A percentile compares a stretch with the other conserved stretches of the same genome.
phyloP scores from a whole-genome alignment of 2,113 vertebrate species.

The Circaetus gallicus region DNA sequence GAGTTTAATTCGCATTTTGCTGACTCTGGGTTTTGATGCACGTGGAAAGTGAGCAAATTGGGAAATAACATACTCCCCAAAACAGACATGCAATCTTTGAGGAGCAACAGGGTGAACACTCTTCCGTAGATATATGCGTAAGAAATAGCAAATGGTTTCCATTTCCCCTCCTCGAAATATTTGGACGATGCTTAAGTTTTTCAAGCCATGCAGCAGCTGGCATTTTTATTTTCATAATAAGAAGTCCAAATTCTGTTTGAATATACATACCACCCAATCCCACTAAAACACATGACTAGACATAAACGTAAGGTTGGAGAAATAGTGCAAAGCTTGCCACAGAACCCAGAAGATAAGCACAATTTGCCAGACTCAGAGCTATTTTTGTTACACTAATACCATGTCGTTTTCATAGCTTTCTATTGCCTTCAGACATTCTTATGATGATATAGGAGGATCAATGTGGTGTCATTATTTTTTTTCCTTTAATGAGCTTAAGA shows the following conservation, averaged over 20 bases:
- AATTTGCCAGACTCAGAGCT: not conserved
- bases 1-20: not conserved
- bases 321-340: not conserved
- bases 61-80: not conserved
- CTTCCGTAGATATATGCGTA: not conserved
- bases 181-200: not conserved
- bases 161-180: slow-evolving; percentile 6
- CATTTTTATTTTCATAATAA: slow-evolving; percentile 7
- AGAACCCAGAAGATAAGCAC: not conserved
- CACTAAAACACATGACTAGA: slow-evolving; percentile 10
- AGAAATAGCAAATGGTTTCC: slow-evolving; percentile 18
- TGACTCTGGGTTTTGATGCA: not conserved
- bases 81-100: not conserved
- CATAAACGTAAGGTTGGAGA: not conserved
- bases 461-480: not conserved
- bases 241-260: not conserved
- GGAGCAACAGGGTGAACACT: not conserved
- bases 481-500: slow-evolving; percentile 45
- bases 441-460: not conserved
- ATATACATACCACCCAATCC: not conserved
- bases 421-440: slow-evolving; percentile 20
- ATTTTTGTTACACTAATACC: not conserved
- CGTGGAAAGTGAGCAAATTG: not conserved
- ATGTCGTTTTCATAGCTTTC: not conserved
- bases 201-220: slow-evolving; percentile 29